Evolutionary conservation across 2,888 invertebrate genomes (phyloP).

Genomic region (Heliconius erato): DNA sequence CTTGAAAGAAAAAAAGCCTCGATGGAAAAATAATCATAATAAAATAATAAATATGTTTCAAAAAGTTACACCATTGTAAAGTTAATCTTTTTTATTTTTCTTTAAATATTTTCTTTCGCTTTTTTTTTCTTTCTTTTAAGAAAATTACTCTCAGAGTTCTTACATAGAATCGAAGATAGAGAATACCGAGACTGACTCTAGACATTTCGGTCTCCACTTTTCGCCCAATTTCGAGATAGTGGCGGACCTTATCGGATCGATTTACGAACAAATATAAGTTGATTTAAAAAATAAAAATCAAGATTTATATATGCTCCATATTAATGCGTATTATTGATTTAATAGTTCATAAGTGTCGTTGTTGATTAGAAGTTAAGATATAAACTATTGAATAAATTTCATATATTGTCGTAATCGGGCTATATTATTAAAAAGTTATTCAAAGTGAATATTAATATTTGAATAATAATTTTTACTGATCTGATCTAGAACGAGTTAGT

Average conservation of each 20-base stretch:
- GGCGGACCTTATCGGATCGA: background rate
- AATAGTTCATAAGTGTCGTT: conserved; percentile 16
- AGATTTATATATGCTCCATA: background rate
- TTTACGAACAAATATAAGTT: background rate
- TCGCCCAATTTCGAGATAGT: too few species aligned
- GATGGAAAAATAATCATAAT: too few species aligned
- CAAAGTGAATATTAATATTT: background rate
- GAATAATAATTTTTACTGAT: background rate
- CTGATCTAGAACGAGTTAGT: background rate
- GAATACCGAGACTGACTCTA: too few species aligned
- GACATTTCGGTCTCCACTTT: too few species aligned
- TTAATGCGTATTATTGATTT: background rate
- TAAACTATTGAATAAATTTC: background rate
- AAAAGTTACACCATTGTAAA: too few species aligned
- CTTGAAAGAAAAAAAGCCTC: too few species aligned
- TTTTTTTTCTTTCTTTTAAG: too few species aligned
- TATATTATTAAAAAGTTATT: background rate
- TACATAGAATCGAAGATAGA: too few species aligned
- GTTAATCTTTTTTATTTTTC: too few species aligned
- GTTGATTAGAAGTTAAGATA: conserved; percentile 5
- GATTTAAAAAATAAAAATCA: background rate
- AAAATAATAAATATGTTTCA: too few species aligned
- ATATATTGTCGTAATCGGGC: background rate
- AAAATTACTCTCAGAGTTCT: too few species aligned
- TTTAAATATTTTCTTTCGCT: too few species aligned